Conservation (phyloP, 1,140 invertebrate genomes). For the Homalodisca vitripennis region DNA sequence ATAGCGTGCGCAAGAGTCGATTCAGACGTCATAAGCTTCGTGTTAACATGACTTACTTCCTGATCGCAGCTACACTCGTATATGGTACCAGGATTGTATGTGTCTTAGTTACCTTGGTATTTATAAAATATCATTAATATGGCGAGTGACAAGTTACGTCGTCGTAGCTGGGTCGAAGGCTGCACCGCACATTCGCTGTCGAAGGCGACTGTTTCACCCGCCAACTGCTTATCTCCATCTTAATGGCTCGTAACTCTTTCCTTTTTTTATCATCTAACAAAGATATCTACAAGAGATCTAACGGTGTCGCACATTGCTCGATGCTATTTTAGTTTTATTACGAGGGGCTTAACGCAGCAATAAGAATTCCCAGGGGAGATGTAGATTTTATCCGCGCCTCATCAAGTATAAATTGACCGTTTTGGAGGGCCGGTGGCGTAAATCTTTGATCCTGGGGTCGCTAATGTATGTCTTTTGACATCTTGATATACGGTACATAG, state of each 20-base stretch:
- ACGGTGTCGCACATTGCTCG: neutral
- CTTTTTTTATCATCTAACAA: neutral
- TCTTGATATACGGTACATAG: no score
- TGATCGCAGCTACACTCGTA: no score
- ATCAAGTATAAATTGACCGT: neutral
- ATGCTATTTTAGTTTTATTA: no score
- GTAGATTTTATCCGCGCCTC: neutral
- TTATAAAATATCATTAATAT: neutral
- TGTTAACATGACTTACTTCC: no score
- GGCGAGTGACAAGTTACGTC: neutral
- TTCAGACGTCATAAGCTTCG: no score
- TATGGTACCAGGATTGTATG: no score
- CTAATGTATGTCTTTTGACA: no score
- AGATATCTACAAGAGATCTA: slow-evolving; percentile 9
- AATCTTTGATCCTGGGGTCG: no score
- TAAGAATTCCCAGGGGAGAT: neutral
- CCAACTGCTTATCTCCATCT: slow-evolving; percentile 16
- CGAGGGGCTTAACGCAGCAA: no score
- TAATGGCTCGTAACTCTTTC: slow-evolving; percentile 13
- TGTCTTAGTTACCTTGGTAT: slow-evolving; percentile 15
- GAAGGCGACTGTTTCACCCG: neutral
- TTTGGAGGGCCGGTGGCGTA: neutral
- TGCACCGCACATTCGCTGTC: neutral
- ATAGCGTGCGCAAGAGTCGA: no score
- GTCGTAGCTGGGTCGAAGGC: neutral